These are phyloP conservation scores for Platerodrilus igneus DNA, from an alignment of 2,888 invertebrate genomes.

Conservation along the genomic window DNA sequence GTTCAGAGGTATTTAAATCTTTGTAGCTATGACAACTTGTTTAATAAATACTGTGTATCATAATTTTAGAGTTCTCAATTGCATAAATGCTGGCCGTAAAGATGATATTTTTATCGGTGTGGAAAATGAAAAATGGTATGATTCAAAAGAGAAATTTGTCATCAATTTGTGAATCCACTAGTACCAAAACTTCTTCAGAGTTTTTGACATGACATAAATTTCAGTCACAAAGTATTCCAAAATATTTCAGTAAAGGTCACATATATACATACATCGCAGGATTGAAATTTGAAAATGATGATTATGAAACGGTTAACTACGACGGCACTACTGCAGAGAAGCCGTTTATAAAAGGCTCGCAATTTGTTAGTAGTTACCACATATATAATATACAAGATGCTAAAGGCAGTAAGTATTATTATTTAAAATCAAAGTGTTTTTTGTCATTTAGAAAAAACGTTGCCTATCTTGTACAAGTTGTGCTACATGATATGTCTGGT, in stretches of 20 bases:
- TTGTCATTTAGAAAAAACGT: not conserved
- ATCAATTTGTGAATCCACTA: not conserved
- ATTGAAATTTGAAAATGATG: not conserved
- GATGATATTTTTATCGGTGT: not conserved
- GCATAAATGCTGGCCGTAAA: constrained; percentile 1
- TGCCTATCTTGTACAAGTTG: not conserved
- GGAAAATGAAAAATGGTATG: constrained; percentile 2
- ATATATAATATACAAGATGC: not conserved
- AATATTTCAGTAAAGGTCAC: not conserved
- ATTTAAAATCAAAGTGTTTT: constrained; percentile 2
- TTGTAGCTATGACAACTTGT: too few species aligned
- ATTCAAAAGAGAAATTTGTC: too few species aligned
- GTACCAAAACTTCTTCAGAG: not conserved
- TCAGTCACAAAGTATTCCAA: not conserved
- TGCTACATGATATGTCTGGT: not conserved
- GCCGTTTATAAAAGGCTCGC: not conserved
- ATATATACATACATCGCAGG: constrained; percentile 1
- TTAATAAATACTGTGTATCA: too few species aligned
- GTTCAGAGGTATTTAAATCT: constrained; percentile 6
- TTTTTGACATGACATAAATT: too few species aligned
- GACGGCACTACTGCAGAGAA: too few species aligned
- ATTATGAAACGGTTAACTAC: too few species aligned
- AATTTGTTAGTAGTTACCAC: not conserved
- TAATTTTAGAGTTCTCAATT: constrained; percentile 3
- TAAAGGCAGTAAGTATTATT: not conserved